Evolutionary conservation across 2,113 vertebrate genomes (phyloP), one percentile per base, ranked within the genome.

Genomic region (Accipiter virgatus): DNA sequence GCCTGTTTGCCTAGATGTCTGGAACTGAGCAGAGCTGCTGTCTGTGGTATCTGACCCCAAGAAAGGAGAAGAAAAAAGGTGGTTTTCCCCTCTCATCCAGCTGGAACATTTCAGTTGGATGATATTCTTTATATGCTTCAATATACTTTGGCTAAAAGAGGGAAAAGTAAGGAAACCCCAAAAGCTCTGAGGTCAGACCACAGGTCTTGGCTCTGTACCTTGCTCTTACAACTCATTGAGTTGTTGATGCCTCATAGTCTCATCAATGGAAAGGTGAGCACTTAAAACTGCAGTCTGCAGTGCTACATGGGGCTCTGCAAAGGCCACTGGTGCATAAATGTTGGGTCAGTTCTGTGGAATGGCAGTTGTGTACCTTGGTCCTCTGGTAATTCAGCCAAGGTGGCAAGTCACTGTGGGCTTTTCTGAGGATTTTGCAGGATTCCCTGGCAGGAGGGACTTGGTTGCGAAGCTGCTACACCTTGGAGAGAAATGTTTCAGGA

Each of bases 231-330:
- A 16, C 20, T 62, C 36, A 4, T 6, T 12, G 81, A n/a, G 62
- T 11, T 26, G 42, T 3, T 50, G 36, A 18, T 68, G 55, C 47
- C 19, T 52, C 7, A 2, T 22, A 6, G 55, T 48, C 48, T 32
- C 61, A 38, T 29, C 36, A 36, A 22, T 31, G 42, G 61, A 34
- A 61, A 34, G 0, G 7, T 8, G 59, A 29, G 11, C 22, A 9
- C n/a, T 16, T 8, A n/a, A 16, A 27, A 13, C 45, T 14, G 45
- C 1, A 7, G 5, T 8, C 43, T n/a, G 40, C 0, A 0, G 29
- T 0, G 34, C 42, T 16, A 8, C 0, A 1, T 14, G 40, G 53
- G 25, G n/a, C 52, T 58, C 52, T 79, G 75, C 2, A 3, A 16
- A 26, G 26, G 63, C 48, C 22, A 2, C 10, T 23, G 29, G 2